Conservation (phyloP, 92 coral and sea anemone species). For the Galaxea fascicularis region DNA sequence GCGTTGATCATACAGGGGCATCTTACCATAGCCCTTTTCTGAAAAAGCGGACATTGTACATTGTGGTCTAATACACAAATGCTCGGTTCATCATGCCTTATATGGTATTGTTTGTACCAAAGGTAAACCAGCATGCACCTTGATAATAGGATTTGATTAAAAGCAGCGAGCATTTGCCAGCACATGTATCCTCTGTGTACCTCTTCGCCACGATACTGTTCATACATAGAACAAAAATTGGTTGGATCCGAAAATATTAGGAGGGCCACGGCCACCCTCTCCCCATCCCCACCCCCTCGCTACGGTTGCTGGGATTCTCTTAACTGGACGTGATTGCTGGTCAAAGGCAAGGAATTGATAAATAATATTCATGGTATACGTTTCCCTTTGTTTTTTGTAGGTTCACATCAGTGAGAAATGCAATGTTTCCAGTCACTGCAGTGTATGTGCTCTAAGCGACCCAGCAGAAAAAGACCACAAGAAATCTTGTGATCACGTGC, state of each 20-base stretch:
- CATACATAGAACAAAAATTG: conserved; percentile 9
- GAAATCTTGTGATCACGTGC: conserved; percentile 11
- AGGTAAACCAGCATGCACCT: too few relatives aligned
- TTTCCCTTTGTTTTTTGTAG: not conserved
- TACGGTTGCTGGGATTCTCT: too few relatives aligned
- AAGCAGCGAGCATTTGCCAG: conserved; percentile 10
- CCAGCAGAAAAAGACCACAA: conserved; percentile 4
- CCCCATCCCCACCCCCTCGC: too few relatives aligned
- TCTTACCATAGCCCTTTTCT: not conserved
- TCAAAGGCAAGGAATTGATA: too few relatives aligned
- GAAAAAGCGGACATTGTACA: too few relatives aligned
- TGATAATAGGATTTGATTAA: not conserved
- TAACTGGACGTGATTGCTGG: too few relatives aligned
- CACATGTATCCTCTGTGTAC: conserved; percentile 21
- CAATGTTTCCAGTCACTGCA: conserved; percentile 31
- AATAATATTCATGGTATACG: too few relatives aligned
- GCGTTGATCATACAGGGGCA: conserved; percentile 18
- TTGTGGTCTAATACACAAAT: too few relatives aligned
- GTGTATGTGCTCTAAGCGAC: conserved; percentile 36
- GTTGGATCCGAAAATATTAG: not conserved
- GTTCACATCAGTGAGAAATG: not conserved
- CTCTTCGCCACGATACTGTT: conserved; percentile 26
- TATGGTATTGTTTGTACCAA: too few relatives aligned
- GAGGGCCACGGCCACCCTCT: not conserved
- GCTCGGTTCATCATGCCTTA: too few relatives aligned